phyloP scores from a whole-genome alignment of 2,113 vertebrate genomes.

The Dunckerocampus dactyliophorus region DNA sequence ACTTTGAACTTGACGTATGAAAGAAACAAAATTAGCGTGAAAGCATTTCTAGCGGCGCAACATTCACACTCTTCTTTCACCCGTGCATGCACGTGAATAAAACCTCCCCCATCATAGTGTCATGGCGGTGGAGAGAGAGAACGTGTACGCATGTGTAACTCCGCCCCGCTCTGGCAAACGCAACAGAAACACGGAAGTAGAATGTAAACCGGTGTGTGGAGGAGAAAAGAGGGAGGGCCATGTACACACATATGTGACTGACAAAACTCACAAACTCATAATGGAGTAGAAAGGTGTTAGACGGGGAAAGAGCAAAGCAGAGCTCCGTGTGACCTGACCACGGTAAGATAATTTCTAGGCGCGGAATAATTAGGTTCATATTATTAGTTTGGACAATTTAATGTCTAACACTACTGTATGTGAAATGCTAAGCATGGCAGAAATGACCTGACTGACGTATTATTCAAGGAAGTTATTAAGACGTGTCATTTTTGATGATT shows the following conservation, averaged over 20 bases:
- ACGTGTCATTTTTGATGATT: no score
- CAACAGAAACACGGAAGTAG: slow-evolving; percentile 37
- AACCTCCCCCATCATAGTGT: slow-evolving; percentile 13
- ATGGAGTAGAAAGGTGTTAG: slow-evolving; percentile 29
- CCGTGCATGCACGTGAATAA: no score
- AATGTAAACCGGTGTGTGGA: slow-evolving; percentile 1
- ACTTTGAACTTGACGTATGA: no score
- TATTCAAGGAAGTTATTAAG: no score
- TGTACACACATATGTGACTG: slow-evolving; percentile 11
- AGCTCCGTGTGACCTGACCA: slow-evolving; percentile 5
- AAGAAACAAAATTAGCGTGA: no score
- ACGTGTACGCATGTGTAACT: slow-evolving; percentile 42
- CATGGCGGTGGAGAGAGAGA: background rate
- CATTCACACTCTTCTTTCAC: no score
- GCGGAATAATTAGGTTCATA: background rate
- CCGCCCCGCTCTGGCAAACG: slow-evolving; percentile 24
- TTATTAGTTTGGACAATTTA: background rate
- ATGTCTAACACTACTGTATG: background rate
- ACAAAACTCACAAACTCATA: slow-evolving; percentile 26
- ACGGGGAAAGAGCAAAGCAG: slow-evolving; percentile 4
- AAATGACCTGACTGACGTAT: no score
- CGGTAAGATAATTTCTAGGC: slow-evolving; percentile 46
- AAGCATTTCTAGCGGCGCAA: no score
- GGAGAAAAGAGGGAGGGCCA: slow-evolving; percentile 1
- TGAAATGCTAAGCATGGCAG: no score